A percentile compares a stretch with the other conserved stretches of the same genome.
Conservation (phyloP, 2,888 invertebrate genomes). For the Drosophila kuntzei region DNA sequence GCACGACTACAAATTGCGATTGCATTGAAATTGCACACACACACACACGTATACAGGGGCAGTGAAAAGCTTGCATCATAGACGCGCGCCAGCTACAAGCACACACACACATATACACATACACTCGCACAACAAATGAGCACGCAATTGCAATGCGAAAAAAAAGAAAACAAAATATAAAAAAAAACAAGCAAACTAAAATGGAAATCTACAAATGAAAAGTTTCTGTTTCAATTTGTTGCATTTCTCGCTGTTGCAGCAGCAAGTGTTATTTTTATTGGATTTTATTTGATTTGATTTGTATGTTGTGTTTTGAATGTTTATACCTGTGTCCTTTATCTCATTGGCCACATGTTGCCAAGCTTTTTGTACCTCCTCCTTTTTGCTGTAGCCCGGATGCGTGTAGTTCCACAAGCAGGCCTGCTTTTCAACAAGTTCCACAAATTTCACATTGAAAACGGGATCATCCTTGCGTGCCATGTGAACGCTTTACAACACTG, state of each 20-base stretch:
- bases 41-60: conserved; percentile 12
- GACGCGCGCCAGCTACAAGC: conserved; percentile 54
- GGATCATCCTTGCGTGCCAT: conserved; percentile 84
- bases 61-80: conserved; percentile 76
- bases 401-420: conserved; percentile 83
- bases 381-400: conserved; percentile 83
- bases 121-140: conserved; percentile 53
- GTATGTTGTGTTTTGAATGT: not conserved
- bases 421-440: conserved; percentile 82
- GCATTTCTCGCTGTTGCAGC: conserved; percentile 12
- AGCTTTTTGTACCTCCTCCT: conserved; percentile 83
- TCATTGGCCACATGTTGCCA: conserved; percentile 84
- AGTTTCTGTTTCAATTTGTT: conserved; percentile 16
- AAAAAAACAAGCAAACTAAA: conserved; percentile 36
- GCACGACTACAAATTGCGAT: conserved; percentile 61
- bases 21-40: conserved; percentile 57
- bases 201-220: conserved; percentile 55
- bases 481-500: conserved; percentile 51
- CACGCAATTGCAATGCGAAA: conserved; percentile 69
- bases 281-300: too few relatives aligned
- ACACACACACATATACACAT: conserved; percentile 29
- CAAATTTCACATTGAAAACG: conserved; percentile 83
- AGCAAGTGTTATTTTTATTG: conserved; percentile 1
- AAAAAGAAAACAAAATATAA: conserved; percentile 26
- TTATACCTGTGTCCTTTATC: conserved; percentile 83